Evolutionary conservation across 2,113 vertebrate genomes (phyloP).

Genomic region (Ploceus nigricollis): DNA sequence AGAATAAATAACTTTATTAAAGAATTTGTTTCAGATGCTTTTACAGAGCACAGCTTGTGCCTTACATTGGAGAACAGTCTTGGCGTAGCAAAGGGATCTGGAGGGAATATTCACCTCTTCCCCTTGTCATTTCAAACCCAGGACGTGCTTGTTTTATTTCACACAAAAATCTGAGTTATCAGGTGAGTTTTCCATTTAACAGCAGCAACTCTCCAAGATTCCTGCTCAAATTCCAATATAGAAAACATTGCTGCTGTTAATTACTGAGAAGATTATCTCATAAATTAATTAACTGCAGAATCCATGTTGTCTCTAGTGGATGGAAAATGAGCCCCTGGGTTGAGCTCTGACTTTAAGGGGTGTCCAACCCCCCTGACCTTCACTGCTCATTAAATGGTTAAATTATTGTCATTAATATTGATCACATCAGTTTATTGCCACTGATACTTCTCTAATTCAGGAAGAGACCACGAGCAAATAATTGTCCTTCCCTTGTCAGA

Average conservation of each 20-base stretch:
- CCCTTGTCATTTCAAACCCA: background rate
- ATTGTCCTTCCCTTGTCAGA: background rate
- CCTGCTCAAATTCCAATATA: background rate
- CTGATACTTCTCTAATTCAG: background rate
- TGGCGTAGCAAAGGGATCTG: background rate
- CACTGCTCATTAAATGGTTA: background rate
- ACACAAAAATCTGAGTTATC: fast-evolving
- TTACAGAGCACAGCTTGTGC: background rate
- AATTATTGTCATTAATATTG: background rate
- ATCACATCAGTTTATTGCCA: background rate
- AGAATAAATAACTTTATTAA: conserved; percentile 51
- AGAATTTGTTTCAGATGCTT: background rate
- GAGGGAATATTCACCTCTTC: background rate
- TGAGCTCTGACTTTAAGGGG: background rate
- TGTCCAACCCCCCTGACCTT: background rate
- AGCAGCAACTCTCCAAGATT: background rate
- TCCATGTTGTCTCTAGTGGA: fast-evolving
- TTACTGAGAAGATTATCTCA: background rate
- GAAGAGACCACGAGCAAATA: background rate
- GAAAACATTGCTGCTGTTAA: background rate
- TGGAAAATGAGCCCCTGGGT: background rate
- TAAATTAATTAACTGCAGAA: background rate
- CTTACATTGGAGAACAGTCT: background rate
- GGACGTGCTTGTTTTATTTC: background rate
- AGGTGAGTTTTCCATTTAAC: background rate